Base-by-base conservation (phyloP, 2,888 invertebrate species). In the Phortica magna region DNA sequence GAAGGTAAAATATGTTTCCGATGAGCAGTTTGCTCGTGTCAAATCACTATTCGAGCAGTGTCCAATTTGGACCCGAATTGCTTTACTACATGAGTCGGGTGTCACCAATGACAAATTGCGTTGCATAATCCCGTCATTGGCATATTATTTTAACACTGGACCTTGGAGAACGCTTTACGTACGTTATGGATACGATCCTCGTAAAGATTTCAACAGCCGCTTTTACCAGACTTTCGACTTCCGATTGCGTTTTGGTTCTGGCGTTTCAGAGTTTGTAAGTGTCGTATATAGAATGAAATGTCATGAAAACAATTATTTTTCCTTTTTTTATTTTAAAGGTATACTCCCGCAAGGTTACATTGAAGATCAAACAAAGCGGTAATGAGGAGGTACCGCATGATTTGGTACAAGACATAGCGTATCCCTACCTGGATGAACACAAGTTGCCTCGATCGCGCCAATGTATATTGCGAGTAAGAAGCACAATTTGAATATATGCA, bases 111-210 rank as follows among this genome's bases (percentile, higher is more conserved):
- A 94, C 14, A 94, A 95, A 74, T 87, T 97, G 0, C 98, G 96
- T 91, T 93, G 94, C 76, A 93, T 98, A 14, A 93, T 98, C 77
- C 98, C 99, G 0, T 94, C 95, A 41, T 92, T 97, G 4, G 97
- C 97, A 0, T 96, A 97, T 90, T 97, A 97, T 90, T 97, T 96
- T 91, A 93, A 94, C 74, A 96, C 95, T 79, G 99, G 99, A 0
- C 99, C 98, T 0, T 99, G 98, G 98, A 94, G 98, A 81, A 94
- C 95, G 74, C 94, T 97, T 90, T 99, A 99, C 97, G 95, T 97
- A 0, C 94, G 94, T 83, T 95, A 95, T 87, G 98, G 98, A 0
- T 99, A 97, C 89, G 98, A 99, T 92, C 99, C 99, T 0, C 93
- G 97, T 41, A 95, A 94, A 83, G 95, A 97, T 80, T 95, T 95